Base-by-base conservation (phyloP, 2,113 vertebrate species). In the Cyanocitta stelleri region DNA sequence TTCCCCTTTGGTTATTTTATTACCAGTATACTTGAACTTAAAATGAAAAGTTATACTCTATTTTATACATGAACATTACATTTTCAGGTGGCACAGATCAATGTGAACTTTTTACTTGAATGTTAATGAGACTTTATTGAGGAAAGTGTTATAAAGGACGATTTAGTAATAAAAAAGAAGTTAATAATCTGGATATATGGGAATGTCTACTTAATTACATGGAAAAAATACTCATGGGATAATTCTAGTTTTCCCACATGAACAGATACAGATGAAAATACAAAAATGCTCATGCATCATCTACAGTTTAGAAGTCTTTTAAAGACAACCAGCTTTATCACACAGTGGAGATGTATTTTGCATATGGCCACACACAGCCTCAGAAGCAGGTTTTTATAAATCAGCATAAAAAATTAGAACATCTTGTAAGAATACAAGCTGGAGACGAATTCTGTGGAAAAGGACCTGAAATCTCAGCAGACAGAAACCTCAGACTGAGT, bases 1-100 rank as follows among this genome's bases (percentile, higher is more conserved):
- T 84, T 89, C 66, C 41, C 62, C 58, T 79, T 88, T 69, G 46
- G 71, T 87, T 95, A 82, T 87, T 92, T 95, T 89, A 93, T 64
- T 87, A 87, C 84, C 48, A 77, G 64, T 71, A 85, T 22, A 90
- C 41, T 59, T 44, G 2, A 92, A 87, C 55, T 75, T 77, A 87
- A 91, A 90, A 91, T 58, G 37, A 91, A 82, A 64, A 92, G 83
- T 83, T 86, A 87, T 48, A 68, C n/a, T 89, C 30, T 75, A 43
- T 81, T 88, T 93, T 90, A 89, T 27, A 93, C 12, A 74, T 7
- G 43, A 90, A 77, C 32, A 62, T 92, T 86, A 95, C 1, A 0
- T 59, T 86, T 90, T 85, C 83, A 77, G 56, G 52, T 80, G 64
- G 48, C 75, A 95, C 32, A 87, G 73, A 87, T 46, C 73, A 93